Percentiles rank a stretch among this genome's conserved stretches.
Conservation (phyloP, 2,888 invertebrate species). For the Bedellia somnulentella region DNA sequence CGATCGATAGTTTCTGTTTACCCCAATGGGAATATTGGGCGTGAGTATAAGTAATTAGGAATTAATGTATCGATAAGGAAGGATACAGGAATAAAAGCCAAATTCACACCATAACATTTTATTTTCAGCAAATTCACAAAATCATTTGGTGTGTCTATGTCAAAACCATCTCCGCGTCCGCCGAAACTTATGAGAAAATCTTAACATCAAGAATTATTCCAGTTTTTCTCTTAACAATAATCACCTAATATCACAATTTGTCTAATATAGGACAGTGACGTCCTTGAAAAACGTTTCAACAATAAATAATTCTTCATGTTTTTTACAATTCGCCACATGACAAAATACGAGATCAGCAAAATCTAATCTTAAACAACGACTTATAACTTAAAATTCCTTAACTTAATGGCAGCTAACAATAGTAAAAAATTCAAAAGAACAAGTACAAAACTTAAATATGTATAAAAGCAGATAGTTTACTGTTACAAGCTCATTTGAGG, state of each 20-base stretch:
- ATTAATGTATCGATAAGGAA: no score
- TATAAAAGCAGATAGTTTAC: background rate
- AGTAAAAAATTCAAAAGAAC: conserved; percentile 26
- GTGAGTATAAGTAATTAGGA: no score
- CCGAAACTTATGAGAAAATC: conserved; percentile 16
- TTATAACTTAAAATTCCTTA: conserved; percentile 23
- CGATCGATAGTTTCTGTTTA: no score
- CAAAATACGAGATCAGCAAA: conserved; percentile 53
- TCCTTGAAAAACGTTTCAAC: conserved; percentile 52
- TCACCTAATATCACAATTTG: conserved; percentile 60
- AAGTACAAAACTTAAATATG: conserved; percentile 22
- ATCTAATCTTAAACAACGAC: no score
- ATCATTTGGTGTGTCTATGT: conserved; percentile 50
- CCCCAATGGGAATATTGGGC: no score
- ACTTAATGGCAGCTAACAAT: conserved; percentile 48
- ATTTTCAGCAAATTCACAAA: conserved; percentile 57
- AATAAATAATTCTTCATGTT: conserved; percentile 57
- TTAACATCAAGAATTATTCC: conserved; percentile 61
- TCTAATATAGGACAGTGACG: conserved; percentile 54
- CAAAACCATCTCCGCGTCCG: conserved; percentile 25
- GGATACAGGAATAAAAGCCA: no score
- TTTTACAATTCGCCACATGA: conserved; percentile 44
- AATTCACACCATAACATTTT: no score
- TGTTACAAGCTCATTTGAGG: conserved; percentile 22
- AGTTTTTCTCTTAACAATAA: conserved; percentile 35